A percentile compares a stretch with the other conserved stretches of the same genome.
These are phyloP conservation scores for Pseudorhombus dupliciocellatus DNA, from an alignment of 2,113 vertebrate genomes.

Conservation along the genomic window DNA sequence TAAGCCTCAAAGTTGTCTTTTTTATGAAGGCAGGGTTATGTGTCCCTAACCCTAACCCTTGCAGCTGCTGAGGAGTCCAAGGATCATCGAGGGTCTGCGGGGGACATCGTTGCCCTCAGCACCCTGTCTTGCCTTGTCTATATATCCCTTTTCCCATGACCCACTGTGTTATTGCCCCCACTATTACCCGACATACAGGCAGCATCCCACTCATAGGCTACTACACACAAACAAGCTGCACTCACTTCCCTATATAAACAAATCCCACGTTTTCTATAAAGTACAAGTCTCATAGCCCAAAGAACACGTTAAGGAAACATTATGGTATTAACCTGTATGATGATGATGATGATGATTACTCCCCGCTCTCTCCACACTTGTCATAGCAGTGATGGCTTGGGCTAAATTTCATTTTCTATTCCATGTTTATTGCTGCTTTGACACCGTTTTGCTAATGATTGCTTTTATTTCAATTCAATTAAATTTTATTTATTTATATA, in stretches of 20 bases:
- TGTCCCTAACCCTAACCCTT: too few species aligned
- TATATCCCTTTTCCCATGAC: conserved; percentile 75
- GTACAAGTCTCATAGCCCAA: conserved; percentile 65
- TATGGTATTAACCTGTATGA: conserved; percentile 53
- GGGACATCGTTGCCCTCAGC: conserved; percentile 42
- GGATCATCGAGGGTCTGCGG: conserved; percentile 66
- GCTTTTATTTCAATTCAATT: too few species aligned
- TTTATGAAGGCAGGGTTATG: too few species aligned
- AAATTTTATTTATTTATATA: too few species aligned
- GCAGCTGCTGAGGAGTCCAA: conserved; percentile 91
- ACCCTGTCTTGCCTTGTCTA: conserved; percentile 78
- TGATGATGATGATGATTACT: too few species aligned
- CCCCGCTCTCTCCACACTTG: conserved; percentile 41
- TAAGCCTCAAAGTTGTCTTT: too few species aligned
- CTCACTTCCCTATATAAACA: conserved; percentile 58
- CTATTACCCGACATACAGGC: conserved; percentile 60
- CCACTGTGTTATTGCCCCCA: conserved; percentile 78
- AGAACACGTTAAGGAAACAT: conserved; percentile 65
- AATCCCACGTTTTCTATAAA: conserved; percentile 69
- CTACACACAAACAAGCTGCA: conserved; percentile 67
- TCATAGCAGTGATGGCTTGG: conserved; percentile 50
- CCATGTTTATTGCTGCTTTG: conserved; percentile 47
- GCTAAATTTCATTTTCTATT: conserved; percentile 47
- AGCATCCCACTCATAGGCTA: conserved; percentile 67
- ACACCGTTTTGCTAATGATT: conserved; percentile 50